Percentiles rank a stretch among this genome's conserved stretches.
phyloP scores from a whole-genome alignment of 1,140 invertebrate species.

The Brachionus angularis region DNA sequence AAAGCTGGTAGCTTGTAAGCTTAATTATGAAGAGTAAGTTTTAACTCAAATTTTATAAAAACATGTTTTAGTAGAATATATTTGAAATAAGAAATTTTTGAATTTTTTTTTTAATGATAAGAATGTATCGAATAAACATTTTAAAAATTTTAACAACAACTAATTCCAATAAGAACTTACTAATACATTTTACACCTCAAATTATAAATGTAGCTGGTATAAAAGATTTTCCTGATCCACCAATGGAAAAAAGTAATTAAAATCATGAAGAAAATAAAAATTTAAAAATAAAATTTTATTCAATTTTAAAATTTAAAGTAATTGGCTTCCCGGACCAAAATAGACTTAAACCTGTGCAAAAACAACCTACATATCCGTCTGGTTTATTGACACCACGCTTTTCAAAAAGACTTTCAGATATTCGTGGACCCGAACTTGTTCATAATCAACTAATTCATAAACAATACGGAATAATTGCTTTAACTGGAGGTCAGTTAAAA shows the following conservation, averaged over 20 bases:
- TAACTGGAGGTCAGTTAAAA: conserved; percentile 74
- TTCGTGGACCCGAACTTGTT: conserved; percentile 79
- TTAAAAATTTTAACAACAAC: too few species aligned
- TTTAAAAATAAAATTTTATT: neutral
- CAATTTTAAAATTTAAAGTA: neutral
- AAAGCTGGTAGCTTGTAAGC: too few species aligned
- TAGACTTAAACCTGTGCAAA: neutral
- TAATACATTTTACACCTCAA: too few species aligned
- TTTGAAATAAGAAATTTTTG: too few species aligned
- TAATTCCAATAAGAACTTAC: too few species aligned
- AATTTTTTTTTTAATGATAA: too few species aligned
- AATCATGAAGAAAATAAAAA: neutral
- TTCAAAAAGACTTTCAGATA: conserved; percentile 71
- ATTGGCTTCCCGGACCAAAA: conserved; percentile 42
- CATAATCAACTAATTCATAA: conserved; percentile 78
- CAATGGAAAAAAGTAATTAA: conserved; percentile 2
- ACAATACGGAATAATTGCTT: conserved; percentile 83
- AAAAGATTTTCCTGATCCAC: conserved; percentile 26
- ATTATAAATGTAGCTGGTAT: neutral
- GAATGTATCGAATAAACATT: too few species aligned
- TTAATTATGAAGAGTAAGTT: too few species aligned
- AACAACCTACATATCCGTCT: conserved; percentile 9
- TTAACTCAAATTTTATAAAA: too few species aligned
- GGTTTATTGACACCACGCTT: conserved; percentile 65
- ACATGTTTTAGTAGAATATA: too few species aligned